These are phyloP conservation scores for Anastrepha ludens DNA, from an alignment of 1,140 invertebrate species.

Conservation along the genomic window DNA sequence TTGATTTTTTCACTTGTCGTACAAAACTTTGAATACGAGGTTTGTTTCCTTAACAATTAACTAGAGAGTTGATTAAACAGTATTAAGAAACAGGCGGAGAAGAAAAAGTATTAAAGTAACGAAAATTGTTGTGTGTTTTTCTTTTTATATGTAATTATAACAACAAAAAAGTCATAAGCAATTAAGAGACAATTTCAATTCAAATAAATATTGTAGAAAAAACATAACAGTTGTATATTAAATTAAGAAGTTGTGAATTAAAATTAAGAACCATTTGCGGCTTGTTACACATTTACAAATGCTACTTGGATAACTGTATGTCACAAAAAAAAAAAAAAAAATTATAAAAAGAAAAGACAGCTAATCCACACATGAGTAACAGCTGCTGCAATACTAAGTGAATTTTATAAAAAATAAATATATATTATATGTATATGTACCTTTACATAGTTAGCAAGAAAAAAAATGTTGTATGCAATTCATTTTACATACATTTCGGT, in stretches of 20 bases:
- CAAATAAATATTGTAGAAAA: constrained; percentile 16
- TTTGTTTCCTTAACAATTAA: constrained; percentile 38
- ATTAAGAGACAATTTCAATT: constrained; percentile 36
- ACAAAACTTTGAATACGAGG: constrained; percentile 53
- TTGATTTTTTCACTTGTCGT: constrained; percentile 13
- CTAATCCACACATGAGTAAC: constrained; percentile 18
- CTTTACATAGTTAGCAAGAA: neutral
- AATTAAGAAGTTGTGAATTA: no score
- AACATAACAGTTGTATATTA: neutral
- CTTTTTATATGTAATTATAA: neutral
- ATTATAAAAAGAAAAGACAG: neutral
- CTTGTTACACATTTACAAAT: constrained; percentile 37
- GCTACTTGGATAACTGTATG: constrained; percentile 37
- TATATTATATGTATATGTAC: neutral
- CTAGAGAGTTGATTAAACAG: constrained; percentile 13
- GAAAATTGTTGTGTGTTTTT: constrained; percentile 1
- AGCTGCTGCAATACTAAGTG: neutral
- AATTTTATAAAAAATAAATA: constrained; percentile 25
- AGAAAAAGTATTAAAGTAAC: constrained; percentile 25
- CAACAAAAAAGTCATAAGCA: constrained; percentile 39
- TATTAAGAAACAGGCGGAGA: constrained; percentile 47
- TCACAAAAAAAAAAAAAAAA: neutral
- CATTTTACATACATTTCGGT: neutral
- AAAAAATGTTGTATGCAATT: neutral
- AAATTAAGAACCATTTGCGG: constrained; percentile 2